A percentile compares a stretch with the other conserved stretches of the same genome.
phyloP scores from a whole-genome alignment of 2,888 invertebrate species.

The Acanthosepion lycidas region DNA sequence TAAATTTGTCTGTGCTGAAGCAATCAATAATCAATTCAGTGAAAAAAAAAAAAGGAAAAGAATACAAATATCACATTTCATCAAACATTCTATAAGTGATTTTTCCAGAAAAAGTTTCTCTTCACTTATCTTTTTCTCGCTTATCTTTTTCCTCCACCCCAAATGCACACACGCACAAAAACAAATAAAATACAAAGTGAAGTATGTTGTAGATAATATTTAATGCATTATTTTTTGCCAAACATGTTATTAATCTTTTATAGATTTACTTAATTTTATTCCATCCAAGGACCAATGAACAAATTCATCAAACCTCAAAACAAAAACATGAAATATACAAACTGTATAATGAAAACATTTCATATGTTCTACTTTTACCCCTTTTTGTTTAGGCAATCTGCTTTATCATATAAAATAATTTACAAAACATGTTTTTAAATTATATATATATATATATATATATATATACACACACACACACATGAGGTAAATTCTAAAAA shows the following conservation, averaged over 20 bases:
- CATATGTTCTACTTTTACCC: too few species aligned
- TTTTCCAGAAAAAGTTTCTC: neutral
- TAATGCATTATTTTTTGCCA: neutral
- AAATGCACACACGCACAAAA: neutral
- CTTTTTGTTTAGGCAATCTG: too few species aligned
- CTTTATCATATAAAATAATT: too few species aligned
- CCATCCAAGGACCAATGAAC: neutral
- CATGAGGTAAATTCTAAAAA: too few species aligned
- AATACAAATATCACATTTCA: neutral
- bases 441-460: too few species aligned
- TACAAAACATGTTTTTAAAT: too few species aligned
- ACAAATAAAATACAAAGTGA: neutral
- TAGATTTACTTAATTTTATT: neutral
- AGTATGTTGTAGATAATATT: neutral
- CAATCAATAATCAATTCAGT: constrained; percentile 1
- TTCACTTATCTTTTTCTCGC: too few species aligned
- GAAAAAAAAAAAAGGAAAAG: neutral
- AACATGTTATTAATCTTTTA: neutral
- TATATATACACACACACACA: too few species aligned
- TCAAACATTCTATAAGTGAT: neutral
- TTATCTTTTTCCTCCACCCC: too few species aligned
- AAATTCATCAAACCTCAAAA: neutral
- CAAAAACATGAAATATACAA: neutral
- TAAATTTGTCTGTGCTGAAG: neutral
- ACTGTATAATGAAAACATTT: neutral